These are phyloP conservation scores for Heloderma charlesbogerti DNA, from an alignment of 2,113 vertebrate species.

Conservation along the genomic window DNA sequence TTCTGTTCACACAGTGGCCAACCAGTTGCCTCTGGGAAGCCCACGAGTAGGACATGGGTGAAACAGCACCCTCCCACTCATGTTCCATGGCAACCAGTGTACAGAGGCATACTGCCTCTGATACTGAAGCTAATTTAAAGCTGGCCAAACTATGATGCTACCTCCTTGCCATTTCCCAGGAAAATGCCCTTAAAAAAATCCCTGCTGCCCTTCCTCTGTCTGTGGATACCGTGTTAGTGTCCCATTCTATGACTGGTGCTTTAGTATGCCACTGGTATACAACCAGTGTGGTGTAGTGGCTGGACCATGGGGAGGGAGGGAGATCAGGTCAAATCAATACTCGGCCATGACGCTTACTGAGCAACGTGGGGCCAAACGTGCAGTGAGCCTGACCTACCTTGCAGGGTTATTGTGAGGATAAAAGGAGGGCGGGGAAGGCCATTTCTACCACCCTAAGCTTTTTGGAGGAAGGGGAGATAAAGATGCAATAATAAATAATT, in stretches of 20 bases:
- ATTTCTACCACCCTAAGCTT: neutral
- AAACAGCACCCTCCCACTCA: no score
- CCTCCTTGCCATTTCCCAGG: neutral
- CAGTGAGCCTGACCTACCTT: no score
- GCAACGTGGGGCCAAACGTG: neutral
- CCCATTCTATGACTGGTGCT: no score
- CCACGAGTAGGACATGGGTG: no score
- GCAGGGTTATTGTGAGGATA: neutral
- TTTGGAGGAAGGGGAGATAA: neutral
- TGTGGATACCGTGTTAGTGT: neutral
- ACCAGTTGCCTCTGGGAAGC: no score
- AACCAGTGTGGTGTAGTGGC: neutral
- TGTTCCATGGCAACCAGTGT: no score
- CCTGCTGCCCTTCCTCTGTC: neutral
- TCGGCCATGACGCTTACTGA: neutral
- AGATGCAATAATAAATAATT: neutral
- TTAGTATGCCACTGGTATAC: neutral
- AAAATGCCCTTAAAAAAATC: neutral
- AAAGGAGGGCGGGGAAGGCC: neutral
- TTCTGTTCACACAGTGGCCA: no score
- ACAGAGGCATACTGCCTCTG: no score
- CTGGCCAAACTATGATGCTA: neutral
- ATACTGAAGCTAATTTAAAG: neutral
- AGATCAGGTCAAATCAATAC: neutral
- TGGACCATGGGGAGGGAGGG: neutral